Evolutionary conservation across 1,140 invertebrate genomes (phyloP).

Genomic region (Parasteatoda tepidariorum): DNA sequence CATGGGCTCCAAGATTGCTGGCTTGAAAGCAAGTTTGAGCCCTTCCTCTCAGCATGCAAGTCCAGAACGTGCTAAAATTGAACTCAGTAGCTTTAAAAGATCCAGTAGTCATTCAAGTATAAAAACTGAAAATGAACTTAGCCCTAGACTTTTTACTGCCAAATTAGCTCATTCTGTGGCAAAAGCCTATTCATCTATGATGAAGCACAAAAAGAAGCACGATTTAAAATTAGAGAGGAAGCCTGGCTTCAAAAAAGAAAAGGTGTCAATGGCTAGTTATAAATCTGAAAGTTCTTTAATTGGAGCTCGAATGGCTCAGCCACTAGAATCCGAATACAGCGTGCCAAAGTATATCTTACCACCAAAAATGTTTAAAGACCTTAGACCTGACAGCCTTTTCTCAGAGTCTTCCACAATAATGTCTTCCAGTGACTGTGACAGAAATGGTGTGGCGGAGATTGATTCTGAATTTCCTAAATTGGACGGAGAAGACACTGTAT

Average conservation of each 20-base stretch:
- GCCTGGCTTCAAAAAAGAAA: constrained; percentile 38
- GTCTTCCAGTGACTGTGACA: constrained; percentile 69
- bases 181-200: constrained; percentile 67
- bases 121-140: constrained; percentile 54
- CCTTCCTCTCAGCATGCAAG: not conserved
- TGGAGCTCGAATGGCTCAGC: constrained; percentile 81
- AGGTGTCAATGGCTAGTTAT: constrained; percentile 68
- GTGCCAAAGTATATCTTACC: constrained; percentile 77
- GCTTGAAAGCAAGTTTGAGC: constrained; percentile 43
- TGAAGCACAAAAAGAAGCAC: constrained; percentile 66
- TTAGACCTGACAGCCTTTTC: constrained; percentile 72
- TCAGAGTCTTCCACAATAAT: constrained; percentile 69
- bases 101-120: constrained; percentile 52
- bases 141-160: constrained; percentile 48
- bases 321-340: constrained; percentile 78
- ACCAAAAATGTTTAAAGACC: constrained; percentile 62
- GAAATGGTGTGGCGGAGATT: constrained; percentile 61
- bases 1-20: constrained; percentile 66
- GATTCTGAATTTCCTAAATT: constrained; percentile 62
- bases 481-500: constrained; percentile 59
- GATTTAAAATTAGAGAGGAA: constrained; percentile 60
- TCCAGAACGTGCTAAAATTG: not conserved
- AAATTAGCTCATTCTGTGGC: constrained; percentile 65
- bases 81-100: not conserved
- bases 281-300: constrained; percentile 84